Percentiles rank a stretch among this genome's conserved stretches.
phyloP scores from a whole-genome alignment of 1,140 invertebrate species.

The Drosophila hydei region DNA sequence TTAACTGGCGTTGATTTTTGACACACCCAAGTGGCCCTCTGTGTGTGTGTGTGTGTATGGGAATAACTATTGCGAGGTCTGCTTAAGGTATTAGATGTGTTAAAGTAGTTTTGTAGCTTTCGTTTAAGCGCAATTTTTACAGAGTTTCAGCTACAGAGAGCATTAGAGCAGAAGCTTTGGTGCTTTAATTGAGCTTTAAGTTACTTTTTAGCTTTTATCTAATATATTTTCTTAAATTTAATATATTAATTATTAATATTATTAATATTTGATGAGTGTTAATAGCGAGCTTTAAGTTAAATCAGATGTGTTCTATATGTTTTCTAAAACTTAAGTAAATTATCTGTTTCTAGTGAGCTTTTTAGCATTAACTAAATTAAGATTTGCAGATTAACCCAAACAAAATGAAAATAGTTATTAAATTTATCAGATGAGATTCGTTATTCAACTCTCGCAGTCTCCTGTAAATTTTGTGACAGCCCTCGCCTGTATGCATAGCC shows the following conservation, averaged over 20 bases:
- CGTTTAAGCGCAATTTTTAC: not conserved
- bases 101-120: not conserved
- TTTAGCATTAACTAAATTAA: too few relatives aligned
- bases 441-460: too few relatives aligned
- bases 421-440: not conserved
- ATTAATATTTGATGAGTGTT: too few relatives aligned
- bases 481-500: slow-evolving; percentile 13
- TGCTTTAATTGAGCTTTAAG: not conserved
- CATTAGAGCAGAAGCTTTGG: not conserved
- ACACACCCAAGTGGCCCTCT: slow-evolving; percentile 39
- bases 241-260: too few relatives aligned
- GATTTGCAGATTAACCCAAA: too few relatives aligned
- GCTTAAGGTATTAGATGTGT: not conserved
- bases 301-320: too few relatives aligned
- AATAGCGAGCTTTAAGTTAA: too few relatives aligned
- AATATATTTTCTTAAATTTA: not conserved
- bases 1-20: slow-evolving; percentile 63
- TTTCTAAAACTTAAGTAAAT: too few relatives aligned
- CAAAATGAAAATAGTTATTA: too few relatives aligned
- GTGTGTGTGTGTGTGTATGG: not conserved
- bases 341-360: too few relatives aligned
- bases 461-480: not conserved
- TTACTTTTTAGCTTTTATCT: not conserved
- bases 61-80: slow-evolving; percentile 9
- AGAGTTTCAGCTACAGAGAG: too few relatives aligned